These are phyloP conservation scores for Panopea generosa DNA, from an alignment of 2,888 invertebrate genomes.

Conservation along the genomic window DNA sequence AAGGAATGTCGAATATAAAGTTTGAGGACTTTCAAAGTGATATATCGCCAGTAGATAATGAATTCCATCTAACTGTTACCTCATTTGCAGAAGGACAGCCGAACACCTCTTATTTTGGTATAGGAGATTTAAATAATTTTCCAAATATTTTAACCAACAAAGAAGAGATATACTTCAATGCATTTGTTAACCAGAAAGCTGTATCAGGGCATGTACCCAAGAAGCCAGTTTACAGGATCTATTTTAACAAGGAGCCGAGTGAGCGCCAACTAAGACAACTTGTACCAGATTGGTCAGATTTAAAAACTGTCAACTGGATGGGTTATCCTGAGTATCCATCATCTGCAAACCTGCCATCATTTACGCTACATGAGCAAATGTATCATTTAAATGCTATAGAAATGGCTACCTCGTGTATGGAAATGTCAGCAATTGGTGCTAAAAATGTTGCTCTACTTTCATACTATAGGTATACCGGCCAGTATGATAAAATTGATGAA, in stretches of 20 bases:
- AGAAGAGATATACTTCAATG: conserved; percentile 86
- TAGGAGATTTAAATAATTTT: conserved; percentile 78
- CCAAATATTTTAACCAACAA: conserved; percentile 86
- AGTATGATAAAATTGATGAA: conserved; percentile 80
- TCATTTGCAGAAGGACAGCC: conserved; percentile 87
- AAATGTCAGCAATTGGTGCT: conserved; percentile 88
- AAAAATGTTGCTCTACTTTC: conserved; percentile 88
- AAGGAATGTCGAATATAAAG: conserved; percentile 82
- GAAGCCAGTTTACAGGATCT: conserved; percentile 87
- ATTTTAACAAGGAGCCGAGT: conserved; percentile 86
- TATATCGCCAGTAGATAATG: conserved; percentile 63
- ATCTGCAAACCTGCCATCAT: conserved; percentile 84
- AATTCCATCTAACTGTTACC: conserved; percentile 87
- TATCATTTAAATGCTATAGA: conserved; percentile 89
- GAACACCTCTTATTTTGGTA: conserved; percentile 86
- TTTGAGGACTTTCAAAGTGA: conserved; percentile 85
- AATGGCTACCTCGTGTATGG: conserved; percentile 89
- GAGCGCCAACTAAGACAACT: conserved; percentile 85
- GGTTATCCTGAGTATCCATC: conserved; percentile 82
- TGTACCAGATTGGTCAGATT: conserved; percentile 84
- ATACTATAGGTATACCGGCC: conserved; percentile 83
- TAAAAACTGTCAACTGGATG: conserved; percentile 77
- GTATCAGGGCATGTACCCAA: conserved; percentile 66
- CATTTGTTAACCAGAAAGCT: conserved; percentile 84
- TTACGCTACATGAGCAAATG: conserved; percentile 86